Conservation (phyloP, 92 coral and sea anemone species). For the Montipora capitata region DNA sequence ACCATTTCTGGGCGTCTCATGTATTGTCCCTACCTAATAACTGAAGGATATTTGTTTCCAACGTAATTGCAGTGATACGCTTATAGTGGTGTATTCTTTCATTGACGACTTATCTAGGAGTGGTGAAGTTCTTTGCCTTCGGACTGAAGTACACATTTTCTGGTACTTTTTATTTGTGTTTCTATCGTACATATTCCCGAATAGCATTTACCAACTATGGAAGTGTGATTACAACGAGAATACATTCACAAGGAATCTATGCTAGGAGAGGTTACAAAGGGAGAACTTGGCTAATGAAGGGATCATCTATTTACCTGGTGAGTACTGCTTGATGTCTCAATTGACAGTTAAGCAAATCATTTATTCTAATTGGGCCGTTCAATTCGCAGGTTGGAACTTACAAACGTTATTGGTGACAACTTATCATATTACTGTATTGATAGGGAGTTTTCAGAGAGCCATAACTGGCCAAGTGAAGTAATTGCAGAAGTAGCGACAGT, state of each 20-base stretch:
- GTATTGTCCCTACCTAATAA: not conserved
- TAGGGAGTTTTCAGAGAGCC: not conserved
- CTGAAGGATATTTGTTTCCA: no score
- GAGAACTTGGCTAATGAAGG: constrained; percentile 1
- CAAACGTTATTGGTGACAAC: not conserved
- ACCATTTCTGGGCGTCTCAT: not conserved
- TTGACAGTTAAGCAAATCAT: not conserved
- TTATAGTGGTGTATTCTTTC: no score
- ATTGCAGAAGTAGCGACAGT: not conserved
- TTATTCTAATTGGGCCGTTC: not conserved
- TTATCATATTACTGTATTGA: not conserved
- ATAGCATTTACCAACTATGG: not conserved
- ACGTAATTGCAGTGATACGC: no score
- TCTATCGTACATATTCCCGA: not conserved
- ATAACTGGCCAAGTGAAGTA: not conserved
- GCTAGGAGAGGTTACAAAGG: constrained; percentile 57
- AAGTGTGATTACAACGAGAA: constrained; percentile 12
- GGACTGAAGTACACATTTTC: not conserved
- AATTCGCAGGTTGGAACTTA: not conserved
- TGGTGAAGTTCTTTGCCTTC: not conserved
- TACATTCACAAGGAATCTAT: not conserved
- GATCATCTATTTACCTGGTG: constrained; percentile 9
- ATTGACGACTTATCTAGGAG: not conserved
- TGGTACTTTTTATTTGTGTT: not conserved
- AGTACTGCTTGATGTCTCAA: not conserved